Evolutionary conservation across 2,797 vertebrate genomes (phyloP), one percentile per base, ranked within the genome.

Genomic region (Pteronotus mesoamericanus): DNA sequence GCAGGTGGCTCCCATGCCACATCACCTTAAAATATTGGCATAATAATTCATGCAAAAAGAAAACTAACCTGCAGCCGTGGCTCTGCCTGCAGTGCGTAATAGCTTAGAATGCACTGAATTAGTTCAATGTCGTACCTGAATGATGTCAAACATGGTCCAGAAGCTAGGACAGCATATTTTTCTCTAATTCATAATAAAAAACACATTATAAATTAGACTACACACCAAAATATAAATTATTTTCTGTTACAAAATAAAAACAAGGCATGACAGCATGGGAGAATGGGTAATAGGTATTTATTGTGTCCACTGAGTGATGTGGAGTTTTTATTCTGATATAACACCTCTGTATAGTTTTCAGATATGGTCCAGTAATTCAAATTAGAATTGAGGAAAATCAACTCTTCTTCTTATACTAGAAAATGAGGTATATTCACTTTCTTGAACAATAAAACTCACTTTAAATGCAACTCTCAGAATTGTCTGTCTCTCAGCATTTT

Each of bases 171-270:
- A 93, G 48, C 77, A 37, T 74, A 94, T 79, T 78, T 96, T 96
- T 61, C 46, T 79, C 85, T 91, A 95, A 92, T 83, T 87, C 44
- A 59, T 95, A 93, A 97, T 51, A 86, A 91, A 95, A 92, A 97
- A 83, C 4, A 96, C 66, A 91, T 68, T 89, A 53, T 93, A 86
- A 86, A 93, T 94, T 51, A 39, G 94, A 64, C 95, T 94, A 53
- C 12, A 42, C 69, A 92, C 90, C 71, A 93, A 48, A 95, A 93
- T 92, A 71, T 91, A 91, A 97, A 84, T 92, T 77, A 34, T 19
- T 37, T 91, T 37, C 34, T 42, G 11, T 89, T 96, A 46, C 44
- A 93, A 71, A 97, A 14, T 92, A 83, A 86, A 24, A 94, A 42
- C 72, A 55, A 44, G 34, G 91, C 66, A 51, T 37, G 32, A 78